Evolutionary conservation across 1,140 invertebrate genomes (phyloP).

Genomic region (Plodia interpunctella): DNA sequence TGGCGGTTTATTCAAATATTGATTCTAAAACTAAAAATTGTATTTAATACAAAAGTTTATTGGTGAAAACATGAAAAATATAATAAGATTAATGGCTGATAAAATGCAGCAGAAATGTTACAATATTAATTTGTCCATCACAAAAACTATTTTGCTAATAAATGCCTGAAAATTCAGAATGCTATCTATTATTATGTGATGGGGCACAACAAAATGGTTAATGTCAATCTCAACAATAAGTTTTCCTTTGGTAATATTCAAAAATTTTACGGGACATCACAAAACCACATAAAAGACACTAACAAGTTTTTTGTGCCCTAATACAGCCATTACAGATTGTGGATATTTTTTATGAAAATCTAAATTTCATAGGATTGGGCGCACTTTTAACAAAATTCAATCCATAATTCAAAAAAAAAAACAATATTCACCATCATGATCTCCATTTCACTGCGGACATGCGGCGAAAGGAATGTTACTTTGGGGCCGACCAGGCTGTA

Average conservation of each 20-base stretch:
- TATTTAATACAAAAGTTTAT: constrained; percentile 78
- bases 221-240: constrained; percentile 68
- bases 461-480: constrained; percentile 73
- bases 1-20: constrained; percentile 74
- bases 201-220: constrained; percentile 76
- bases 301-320: constrained; percentile 75
- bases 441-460: constrained; percentile 72
- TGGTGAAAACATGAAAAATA: constrained; percentile 78
- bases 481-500: constrained; percentile 69
- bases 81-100: constrained; percentile 77
- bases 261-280: constrained; percentile 61
- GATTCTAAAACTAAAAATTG: constrained; percentile 77
- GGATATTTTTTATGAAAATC: constrained; percentile 54
- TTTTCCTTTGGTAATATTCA: constrained; percentile 64
- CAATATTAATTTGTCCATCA: constrained; percentile 72
- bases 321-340: constrained; percentile 71
- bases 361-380: constrained; percentile 57
- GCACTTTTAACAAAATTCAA: constrained; percentile 61
- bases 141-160: constrained; percentile 74
- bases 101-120: constrained; percentile 77
- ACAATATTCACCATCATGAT: constrained; percentile 67
- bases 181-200: constrained; percentile 56
- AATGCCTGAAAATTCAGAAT: constrained; percentile 75
- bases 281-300: constrained; percentile 69
- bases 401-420: constrained; percentile 60